These are phyloP conservation scores for Orchestes rusci DNA, from an alignment of 2,888 invertebrate genomes.

Conservation along the genomic window DNA sequence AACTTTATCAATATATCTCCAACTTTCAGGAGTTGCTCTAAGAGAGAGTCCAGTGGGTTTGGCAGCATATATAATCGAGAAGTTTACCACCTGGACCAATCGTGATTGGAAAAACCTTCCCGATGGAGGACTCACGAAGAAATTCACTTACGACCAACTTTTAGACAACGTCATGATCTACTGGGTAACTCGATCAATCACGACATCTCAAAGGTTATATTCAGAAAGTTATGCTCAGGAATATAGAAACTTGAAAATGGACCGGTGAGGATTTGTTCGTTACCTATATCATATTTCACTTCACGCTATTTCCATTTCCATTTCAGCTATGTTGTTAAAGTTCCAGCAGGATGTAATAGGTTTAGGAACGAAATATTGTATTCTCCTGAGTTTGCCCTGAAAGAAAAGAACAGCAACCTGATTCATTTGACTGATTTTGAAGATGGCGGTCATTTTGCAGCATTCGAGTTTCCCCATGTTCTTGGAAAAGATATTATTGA, in stretches of 20 bases:
- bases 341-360: constrained; percentile 67
- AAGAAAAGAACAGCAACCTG: constrained; percentile 22
- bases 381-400: constrained; percentile 45
- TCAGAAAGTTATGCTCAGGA: no score
- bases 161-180: constrained; percentile 79
- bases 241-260: no score
- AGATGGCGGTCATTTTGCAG: constrained; percentile 31
- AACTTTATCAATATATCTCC: no score
- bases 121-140: constrained; percentile 61
- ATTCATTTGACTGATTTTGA: constrained; percentile 22
- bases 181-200: constrained; percentile 67
- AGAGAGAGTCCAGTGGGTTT: constrained; percentile 76
- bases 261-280: no score
- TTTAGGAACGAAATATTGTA: constrained; percentile 64
- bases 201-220: constrained; percentile 69
- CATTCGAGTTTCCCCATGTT: constrained; percentile 32
- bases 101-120: constrained; percentile 42
- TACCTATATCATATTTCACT: no score
- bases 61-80: constrained; percentile 85
- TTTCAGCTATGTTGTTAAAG: no score
- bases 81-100: constrained; percentile 73
- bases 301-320: no score
- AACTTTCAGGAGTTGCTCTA: constrained; percentile 57
- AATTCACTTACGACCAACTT: constrained; percentile 62
- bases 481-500: constrained; percentile 32